phyloP scores from a whole-genome alignment of 2,888 invertebrate genomes.

The Panopea generosa region DNA sequence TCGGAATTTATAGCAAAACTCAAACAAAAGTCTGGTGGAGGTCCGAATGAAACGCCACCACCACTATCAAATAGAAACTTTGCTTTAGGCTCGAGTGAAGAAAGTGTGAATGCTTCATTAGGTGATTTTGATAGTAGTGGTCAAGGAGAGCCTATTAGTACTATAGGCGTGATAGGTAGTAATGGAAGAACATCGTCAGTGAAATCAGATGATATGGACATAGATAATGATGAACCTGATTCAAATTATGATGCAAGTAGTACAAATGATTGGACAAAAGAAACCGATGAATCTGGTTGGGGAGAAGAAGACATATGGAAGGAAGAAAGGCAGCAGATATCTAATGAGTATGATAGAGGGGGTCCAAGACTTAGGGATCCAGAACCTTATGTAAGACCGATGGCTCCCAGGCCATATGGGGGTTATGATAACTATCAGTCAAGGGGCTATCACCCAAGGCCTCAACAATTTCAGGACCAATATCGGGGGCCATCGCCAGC shows the following conservation, averaged over 20 bases:
- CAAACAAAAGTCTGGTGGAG: conserved; percentile 73
- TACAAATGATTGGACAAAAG: not conserved
- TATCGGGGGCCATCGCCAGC: conserved; percentile 51
- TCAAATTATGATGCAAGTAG: conserved; percentile 15
- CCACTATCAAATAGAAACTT: conserved; percentile 31
- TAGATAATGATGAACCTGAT: conserved; percentile 46
- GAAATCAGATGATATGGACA: conserved; percentile 57
- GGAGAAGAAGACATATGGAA: conserved; percentile 19
- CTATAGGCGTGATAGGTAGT: conserved; percentile 48
- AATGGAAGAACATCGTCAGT: conserved; percentile 37
- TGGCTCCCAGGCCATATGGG: conserved; percentile 6
- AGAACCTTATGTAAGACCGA: not conserved
- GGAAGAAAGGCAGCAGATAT: conserved; percentile 21
- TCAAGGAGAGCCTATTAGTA: conserved; percentile 41
- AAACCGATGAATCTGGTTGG: not conserved
- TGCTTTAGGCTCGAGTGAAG: conserved; percentile 15
- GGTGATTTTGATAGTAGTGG: not conserved
- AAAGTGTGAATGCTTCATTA: not conserved
- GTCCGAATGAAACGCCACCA: conserved; percentile 55
- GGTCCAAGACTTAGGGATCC: not conserved
- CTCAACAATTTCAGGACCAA: conserved; percentile 26
- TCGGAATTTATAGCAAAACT: conserved; percentile 80
- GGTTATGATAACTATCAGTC: conserved; percentile 6
- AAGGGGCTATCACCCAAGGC: not conserved
- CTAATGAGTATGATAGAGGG: conserved; percentile 4